Evolutionary conservation across 2,797 vertebrate species (phyloP).

Genomic region (Tapera naevia): DNA sequence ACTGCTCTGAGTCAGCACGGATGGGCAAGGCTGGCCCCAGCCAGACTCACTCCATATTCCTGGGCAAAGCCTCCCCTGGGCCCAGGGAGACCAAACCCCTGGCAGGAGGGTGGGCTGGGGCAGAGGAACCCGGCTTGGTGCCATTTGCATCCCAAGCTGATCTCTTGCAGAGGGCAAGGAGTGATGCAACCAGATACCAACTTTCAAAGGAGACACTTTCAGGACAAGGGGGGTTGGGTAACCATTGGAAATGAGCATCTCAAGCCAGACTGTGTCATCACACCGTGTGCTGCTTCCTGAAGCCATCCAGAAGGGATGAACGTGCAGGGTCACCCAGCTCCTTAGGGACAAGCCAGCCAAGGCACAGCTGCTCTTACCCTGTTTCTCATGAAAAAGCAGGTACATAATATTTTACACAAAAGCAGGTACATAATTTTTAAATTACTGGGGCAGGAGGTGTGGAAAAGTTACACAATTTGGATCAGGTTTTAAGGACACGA

Average conservation of each 20-base stretch:
- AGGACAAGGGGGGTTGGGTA: not conserved
- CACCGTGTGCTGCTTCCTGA: not conserved
- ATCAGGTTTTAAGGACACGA: not conserved
- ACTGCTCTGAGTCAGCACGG: not conserved
- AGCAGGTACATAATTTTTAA: not conserved
- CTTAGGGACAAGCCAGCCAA: not conserved
- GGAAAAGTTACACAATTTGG: not conserved
- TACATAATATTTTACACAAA: not conserved
- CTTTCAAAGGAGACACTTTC: not conserved
- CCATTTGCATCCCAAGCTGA: not conserved
- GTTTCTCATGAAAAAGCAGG: not conserved
- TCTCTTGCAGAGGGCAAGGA: not conserved
- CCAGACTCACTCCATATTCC: not conserved
- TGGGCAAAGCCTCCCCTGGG: not conserved
- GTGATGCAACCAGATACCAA: not conserved
- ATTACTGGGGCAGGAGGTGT: not conserved
- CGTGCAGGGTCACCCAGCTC: rapidly evolving
- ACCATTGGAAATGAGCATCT: not conserved
- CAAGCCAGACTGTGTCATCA: not conserved
- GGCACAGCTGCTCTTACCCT: not conserved
- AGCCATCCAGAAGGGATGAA: not conserved
- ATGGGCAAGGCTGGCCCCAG: not conserved
- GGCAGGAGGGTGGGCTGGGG: not conserved
- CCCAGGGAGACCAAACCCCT: not conserved
- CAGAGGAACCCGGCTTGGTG: not conserved